Base-by-base conservation (phyloP, 2,113 vertebrate species). In the Sphaerodactylus townsendi region DNA sequence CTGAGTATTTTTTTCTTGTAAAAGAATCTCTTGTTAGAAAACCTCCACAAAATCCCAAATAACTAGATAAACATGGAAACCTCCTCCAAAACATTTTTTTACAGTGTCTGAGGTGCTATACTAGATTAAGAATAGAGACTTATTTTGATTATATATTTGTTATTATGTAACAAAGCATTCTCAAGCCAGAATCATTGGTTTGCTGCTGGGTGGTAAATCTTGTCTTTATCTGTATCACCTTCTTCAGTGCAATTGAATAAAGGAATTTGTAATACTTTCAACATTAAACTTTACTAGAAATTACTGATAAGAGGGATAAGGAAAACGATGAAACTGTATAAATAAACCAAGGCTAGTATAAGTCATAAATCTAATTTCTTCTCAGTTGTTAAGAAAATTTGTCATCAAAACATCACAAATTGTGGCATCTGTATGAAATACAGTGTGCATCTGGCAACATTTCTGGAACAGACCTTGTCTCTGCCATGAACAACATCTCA, bases 401-500 rank as follows among this genome's bases (percentile, higher is more conserved):
- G 94, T 83, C 87, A 93, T 62, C 50, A 66, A 35, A 92, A 86
- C 72, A 94, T 87, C 81, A 92, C 83, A 90, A 92, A 81, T 82
- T 88, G 4, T 81, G 83, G 93, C 87, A 86, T 91, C 35, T 80
- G 80, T 76, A n/a, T n/a, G n/a, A 93, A 94, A 93, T 87, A 93
- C 95, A 94, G 56, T 19, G 44, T 91, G 92, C 87, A 90, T 93
- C 94, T 93, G 95, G 94, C 80, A 93, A 90, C 89, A 95, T 84
- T 97, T 95, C 94, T 90, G 91, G 83, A 69, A 92, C 62, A 68
- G 92, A 93, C 95, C 62, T 25, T 92, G 92, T 96, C 95, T 88
- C 88, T 96, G 96, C 96, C 95, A 96, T 97, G 96, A 97, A 94
- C 92, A 94, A 92, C 65, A 93, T 95, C 92, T 96, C 97, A 96